Conservation (phyloP, 2,888 invertebrate genomes). For the Dorcus parallelipipedus region DNA sequence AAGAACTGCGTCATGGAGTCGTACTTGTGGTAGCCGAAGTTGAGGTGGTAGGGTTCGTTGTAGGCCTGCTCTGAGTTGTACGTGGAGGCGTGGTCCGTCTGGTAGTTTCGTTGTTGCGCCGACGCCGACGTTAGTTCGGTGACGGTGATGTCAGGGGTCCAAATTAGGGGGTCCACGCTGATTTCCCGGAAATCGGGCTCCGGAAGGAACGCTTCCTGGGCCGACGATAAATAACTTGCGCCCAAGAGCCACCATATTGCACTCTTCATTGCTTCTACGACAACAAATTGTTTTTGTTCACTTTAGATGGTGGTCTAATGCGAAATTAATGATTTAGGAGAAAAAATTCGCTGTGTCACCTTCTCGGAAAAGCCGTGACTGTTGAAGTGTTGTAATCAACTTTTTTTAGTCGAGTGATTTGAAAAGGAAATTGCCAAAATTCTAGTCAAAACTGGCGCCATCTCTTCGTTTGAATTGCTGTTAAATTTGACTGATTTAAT, state of each 20-base stretch:
- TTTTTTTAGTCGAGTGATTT: no score
- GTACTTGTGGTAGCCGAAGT: slow-evolving; percentile 85
- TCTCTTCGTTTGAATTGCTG: no score
- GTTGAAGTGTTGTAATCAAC: no score
- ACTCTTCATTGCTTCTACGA: not conserved
- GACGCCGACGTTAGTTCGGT: not conserved
- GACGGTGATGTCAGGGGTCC: not conserved
- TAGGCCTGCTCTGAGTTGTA: not conserved
- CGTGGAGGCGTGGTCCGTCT: slow-evolving; percentile 13
- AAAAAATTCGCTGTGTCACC: no score
- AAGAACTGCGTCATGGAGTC: slow-evolving; percentile 80
- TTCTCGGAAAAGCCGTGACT: no score
- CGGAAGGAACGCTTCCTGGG: not conserved
- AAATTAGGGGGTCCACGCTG: not conserved
- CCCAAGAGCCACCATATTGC: not conserved
- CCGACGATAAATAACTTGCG: not conserved
- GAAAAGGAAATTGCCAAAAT: no score
- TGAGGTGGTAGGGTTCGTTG: slow-evolving; percentile 50
- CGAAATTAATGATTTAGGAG: no score
- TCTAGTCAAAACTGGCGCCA: no score
- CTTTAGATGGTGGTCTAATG: no score
- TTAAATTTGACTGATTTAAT: no score
- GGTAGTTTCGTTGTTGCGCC: slow-evolving; percentile 22
- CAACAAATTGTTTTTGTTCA: not conserved
- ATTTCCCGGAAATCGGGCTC: not conserved